These are phyloP conservation scores for Epinotia brunnichana DNA, from an alignment of 2,888 invertebrate genomes.

Conservation along the genomic window DNA sequence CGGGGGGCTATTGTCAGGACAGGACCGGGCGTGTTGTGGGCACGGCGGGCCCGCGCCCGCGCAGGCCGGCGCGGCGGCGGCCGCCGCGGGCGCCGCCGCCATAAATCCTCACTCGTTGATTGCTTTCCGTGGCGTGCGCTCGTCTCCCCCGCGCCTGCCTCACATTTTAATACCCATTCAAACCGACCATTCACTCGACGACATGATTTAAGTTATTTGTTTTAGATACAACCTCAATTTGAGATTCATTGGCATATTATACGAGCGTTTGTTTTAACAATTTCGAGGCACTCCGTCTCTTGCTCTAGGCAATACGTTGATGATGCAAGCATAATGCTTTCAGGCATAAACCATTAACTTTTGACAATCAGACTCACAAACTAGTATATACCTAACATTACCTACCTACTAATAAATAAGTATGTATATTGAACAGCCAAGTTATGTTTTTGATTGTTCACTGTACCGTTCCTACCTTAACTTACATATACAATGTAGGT, in stretches of 20 bases:
- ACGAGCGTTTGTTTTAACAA: constrained; percentile 66
- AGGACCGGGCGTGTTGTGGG: constrained; percentile 38
- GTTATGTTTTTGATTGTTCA: not conserved
- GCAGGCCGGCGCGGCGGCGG: constrained; percentile 46
- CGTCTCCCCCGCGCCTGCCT: constrained; percentile 55
- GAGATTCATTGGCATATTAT: constrained; percentile 72
- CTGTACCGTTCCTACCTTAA: too few species aligned
- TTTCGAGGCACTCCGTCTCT: constrained; percentile 54
- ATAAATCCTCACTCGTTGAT: constrained; percentile 76
- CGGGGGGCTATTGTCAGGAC: constrained; percentile 53
- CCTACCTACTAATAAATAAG: constrained; percentile 50
- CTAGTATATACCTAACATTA: constrained; percentile 47
- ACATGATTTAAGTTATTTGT: constrained; percentile 77
- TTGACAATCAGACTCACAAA: constrained; percentile 49
- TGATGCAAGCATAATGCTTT: constrained; percentile 47
- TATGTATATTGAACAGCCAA: constrained; percentile 55
- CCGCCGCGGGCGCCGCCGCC: constrained; percentile 58
- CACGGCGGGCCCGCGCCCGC: constrained; percentile 50
- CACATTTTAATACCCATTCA: constrained; percentile 66
- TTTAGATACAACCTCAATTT: constrained; percentile 68
- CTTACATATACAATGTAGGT: too few species aligned
- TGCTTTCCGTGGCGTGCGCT: constrained; percentile 61
- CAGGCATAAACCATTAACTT: constrained; percentile 52
- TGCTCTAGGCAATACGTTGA: constrained; percentile 61
- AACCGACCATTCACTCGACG: constrained; percentile 60